A percentile compares a stretch with the other conserved stretches of the same genome.
These are phyloP conservation scores for Polylopha cassiicola DNA, from an alignment of 2,888 invertebrate species.

Conservation along the genomic window DNA sequence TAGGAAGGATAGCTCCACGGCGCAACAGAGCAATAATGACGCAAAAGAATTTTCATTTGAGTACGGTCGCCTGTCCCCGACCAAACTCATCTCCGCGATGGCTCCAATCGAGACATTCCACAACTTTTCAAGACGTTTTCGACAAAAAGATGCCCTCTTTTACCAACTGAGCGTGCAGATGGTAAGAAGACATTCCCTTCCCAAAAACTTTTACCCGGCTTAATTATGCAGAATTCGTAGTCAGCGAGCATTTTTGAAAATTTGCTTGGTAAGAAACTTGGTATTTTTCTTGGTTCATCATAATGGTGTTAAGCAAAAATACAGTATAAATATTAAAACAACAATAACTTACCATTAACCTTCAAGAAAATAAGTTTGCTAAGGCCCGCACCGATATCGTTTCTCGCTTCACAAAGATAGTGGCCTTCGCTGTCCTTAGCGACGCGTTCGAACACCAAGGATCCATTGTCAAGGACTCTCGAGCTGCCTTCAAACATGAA, in stretches of 20 bases:
- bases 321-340: constrained; percentile 10
- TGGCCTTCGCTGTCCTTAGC: constrained; percentile 93
- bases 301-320: too few species aligned
- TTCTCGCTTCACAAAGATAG: constrained; percentile 95
- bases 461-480: constrained; percentile 87
- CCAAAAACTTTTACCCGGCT: constrained; percentile 5
- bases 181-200: constrained; percentile 12
- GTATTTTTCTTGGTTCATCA: too few species aligned
- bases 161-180: constrained; percentile 30
- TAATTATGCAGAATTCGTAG: background rate
- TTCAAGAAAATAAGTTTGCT: constrained; percentile 94
- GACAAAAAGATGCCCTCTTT: constrained; percentile 45
- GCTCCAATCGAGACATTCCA: constrained; percentile 62
- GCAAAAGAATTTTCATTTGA: constrained; percentile 68
- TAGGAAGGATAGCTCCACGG: constrained; percentile 36
- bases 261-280: background rate
- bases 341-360: constrained; percentile 85
- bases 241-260: background rate
- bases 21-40: constrained; percentile 60
- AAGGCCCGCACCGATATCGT: constrained; percentile 92
- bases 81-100: constrained; percentile 42
- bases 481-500: constrained; percentile 88
- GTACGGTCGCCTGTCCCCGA: constrained; percentile 44
- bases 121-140: constrained; percentile 55
- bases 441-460: constrained; percentile 87